Conservation (phyloP, 1,140 invertebrate genomes). For the Leguminivora glycinivorella region DNA sequence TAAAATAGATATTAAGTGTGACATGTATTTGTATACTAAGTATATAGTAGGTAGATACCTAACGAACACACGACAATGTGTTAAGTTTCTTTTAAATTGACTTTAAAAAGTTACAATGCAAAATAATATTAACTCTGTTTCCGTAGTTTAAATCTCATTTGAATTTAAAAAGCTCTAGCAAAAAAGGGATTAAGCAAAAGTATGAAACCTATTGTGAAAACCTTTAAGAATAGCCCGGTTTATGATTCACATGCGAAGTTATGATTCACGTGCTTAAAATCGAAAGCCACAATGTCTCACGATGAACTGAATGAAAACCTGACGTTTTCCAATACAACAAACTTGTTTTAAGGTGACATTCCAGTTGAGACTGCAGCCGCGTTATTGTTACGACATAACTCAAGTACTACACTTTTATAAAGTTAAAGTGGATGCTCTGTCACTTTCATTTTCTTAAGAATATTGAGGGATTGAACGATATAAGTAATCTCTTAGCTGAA, state of each 20-base stretch:
- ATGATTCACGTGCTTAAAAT: conserved; percentile 2
- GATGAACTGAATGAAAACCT: neutral
- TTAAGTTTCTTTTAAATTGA: neutral
- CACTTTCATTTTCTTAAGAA: too few relatives aligned
- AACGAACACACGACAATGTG: neutral
- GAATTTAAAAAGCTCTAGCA: neutral
- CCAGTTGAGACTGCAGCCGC: neutral
- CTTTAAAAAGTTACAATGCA: neutral
- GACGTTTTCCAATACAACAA: too few relatives aligned
- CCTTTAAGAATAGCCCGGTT: neutral
- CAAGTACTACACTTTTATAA: too few relatives aligned
- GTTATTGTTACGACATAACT: too few relatives aligned
- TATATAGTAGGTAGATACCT: too few relatives aligned
- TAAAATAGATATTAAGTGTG: neutral
- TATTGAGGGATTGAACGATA: neutral
- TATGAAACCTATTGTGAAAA: neutral
- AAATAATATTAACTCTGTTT: neutral
- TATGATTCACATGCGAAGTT: conserved; percentile 1
- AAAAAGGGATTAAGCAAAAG: conserved; percentile 9
- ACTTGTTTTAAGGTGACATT: too few relatives aligned
- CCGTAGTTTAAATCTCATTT: neutral
- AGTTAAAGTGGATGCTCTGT: too few relatives aligned
- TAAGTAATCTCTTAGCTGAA: too few relatives aligned
- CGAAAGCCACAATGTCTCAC: neutral
- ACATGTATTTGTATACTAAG: too few relatives aligned